Base-by-base conservation (phyloP, 2,888 invertebrate genomes). In the Ectemnius continuus region DNA sequence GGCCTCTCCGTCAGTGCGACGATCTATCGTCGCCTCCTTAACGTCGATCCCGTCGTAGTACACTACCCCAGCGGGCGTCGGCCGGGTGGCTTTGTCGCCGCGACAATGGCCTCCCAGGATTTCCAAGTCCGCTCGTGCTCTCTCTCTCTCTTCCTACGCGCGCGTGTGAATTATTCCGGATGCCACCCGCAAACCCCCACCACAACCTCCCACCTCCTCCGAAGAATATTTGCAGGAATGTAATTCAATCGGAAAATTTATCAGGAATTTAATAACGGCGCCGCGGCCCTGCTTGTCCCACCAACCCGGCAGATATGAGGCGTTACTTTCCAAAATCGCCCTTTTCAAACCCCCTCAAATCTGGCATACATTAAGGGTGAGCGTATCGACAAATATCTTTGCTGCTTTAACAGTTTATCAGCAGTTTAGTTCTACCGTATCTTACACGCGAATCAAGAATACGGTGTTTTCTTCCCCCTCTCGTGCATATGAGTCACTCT, bases 11-110 rank as follows among this genome's bases (percentile, higher is more conserved):
- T 86, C 84, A 82, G 79, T 75, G 65, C 82, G 82, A 80, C 84
- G 83, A 84, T 84, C 83, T 70, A 83, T 82, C 83, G 77, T 79
- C 77, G 78, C 56, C 85, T 86, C 85, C 85, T 86, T 85, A 85
- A 86, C 85, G 86, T 86, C 86, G 83, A 75, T 72, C 81, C 71
- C 67, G 69, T 73, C 67, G 69, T 75, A 71, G 69, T 70, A 67
- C 67, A 58, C 72, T 52, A 52, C 59, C 23, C 61, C 61, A 69
- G 18, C 56, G 64, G 58, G 73, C 73, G 74, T 70, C 79, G 76
- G 77, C 79, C 62, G 74, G 73, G 70, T 70, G 79, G 74, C 84
- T 82, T 83, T 84, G 83, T 83, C 75, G 78, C 75, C 73, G 62
- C 76, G 84, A 83, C 84, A 84, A 83, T 76, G 70, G 73, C 68